Base-by-base conservation (phyloP, 2,888 invertebrate species). In the Incurvaria masculella region DNA sequence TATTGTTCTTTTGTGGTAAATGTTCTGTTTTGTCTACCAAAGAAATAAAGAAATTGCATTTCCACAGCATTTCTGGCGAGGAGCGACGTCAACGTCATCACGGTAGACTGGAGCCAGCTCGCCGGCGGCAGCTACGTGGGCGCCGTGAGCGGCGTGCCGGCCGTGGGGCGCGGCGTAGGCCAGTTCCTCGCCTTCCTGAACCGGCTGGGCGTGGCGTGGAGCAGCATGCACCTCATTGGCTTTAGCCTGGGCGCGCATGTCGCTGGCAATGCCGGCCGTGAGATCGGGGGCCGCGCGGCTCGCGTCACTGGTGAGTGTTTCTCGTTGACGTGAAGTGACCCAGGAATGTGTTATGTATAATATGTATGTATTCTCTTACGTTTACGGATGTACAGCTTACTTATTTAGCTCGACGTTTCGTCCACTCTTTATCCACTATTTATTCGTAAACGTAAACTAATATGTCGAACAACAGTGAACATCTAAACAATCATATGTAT, bases 201-300 rank as follows among this genome's bases (percentile, higher is more conserved):
- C 1, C 17, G n/a, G 0, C 50, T 47, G 1, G 42, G 45, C 1
- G 49, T 50, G n/a, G 55, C 60, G 4, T 41, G 56, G 2, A 40
- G 46, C 2, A 48, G 52, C 1, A 44, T 67, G 10, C 71, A 70
- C 42, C 44, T 72, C 4, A 60, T 71, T 2, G 72, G 71, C 0
- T 72, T 70, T 47, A 56, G 61, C 42, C 62, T 71, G 2, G 71
- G 72, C 16, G 71, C 70, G 5, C 70, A 72, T 44, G 55, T 66
- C 5, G 67, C 59, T 38, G 70, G 70, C 1, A 59, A 58, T 19
- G 56, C 65, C 43, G 67, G 64, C 2, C 59, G 68, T 53, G 4
- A 10, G 2, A 39, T 61, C 2, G 40, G 49, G 1, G 58, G 59
- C 14, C 10, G 45, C 19, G 59, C 64, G 5, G 63, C 61, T 4